phyloP scores from a whole-genome alignment of 2,113 vertebrate genomes.

The Dicrurus megarhynchus region DNA sequence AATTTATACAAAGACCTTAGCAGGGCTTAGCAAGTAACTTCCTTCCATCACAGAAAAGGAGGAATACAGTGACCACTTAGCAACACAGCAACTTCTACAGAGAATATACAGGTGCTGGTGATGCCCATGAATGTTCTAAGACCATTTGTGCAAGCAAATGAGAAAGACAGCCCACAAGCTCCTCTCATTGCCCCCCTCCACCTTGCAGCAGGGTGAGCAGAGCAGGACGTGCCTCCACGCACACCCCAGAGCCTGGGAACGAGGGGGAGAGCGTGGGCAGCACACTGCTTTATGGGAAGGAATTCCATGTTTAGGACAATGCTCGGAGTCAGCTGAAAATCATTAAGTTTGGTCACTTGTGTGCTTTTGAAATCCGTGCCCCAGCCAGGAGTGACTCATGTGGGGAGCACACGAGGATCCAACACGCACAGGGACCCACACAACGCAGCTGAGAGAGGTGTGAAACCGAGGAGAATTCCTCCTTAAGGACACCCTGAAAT shows the following conservation, averaged over 20 bases:
- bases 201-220: background rate
- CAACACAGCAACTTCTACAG: background rate
- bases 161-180: background rate
- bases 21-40: background rate
- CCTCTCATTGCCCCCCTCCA: background rate
- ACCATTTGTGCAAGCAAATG: background rate
- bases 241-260: slow-evolving; percentile 8
- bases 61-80: background rate
- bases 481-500: background rate
- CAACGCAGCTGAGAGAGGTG: background rate
- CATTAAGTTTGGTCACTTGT: slow-evolving; percentile 50
- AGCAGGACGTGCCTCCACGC: background rate
- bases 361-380: slow-evolving; percentile 36
- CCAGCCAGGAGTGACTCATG: slow-evolving; percentile 44
- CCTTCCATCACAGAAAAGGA: background rate
- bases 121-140: background rate
- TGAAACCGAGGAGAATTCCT: background rate
- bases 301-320: slow-evolving; percentile 50
- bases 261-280: background rate
- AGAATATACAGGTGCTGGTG: background rate
- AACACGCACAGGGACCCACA: background rate
- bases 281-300: background rate
- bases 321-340: slow-evolving; percentile 50
- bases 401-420: background rate
- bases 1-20: background rate